Evolutionary conservation across 2,888 invertebrate species (phyloP).

Genomic region (Chaitophorus viminalis): DNA sequence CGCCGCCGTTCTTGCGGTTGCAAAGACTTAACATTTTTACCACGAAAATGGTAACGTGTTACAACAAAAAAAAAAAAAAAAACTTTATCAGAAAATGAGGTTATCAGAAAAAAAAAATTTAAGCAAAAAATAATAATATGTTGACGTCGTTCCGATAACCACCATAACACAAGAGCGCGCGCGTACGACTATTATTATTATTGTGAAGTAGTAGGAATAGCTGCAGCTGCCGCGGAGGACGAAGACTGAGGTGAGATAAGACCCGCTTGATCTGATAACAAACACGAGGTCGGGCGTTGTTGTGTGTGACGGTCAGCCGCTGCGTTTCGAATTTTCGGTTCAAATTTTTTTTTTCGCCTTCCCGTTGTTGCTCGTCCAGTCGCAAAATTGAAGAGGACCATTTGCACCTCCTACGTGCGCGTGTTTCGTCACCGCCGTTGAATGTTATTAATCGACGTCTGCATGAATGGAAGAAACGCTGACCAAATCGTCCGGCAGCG

Average conservation of each 20-base stretch:
- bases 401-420: not conserved
- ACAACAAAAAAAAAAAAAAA: not conserved
- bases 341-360: slow-evolving; percentile 1
- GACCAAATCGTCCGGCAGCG: slow-evolving; percentile 56
- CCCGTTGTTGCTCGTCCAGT: not conserved
- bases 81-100: slow-evolving; percentile 23
- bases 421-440: not conserved
- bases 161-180: not conserved
- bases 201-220: too few species aligned
- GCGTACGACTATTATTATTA: not conserved
- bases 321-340: slow-evolving; percentile 18
- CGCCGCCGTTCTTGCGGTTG: not conserved
- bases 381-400: not conserved
- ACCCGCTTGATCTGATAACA: slow-evolving; percentile 34
- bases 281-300: slow-evolving; percentile 62
- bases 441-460: slow-evolving; percentile 44
- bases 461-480: slow-evolving; percentile 61
- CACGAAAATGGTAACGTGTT: slow-evolving; percentile 18
- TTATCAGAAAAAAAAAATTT: slow-evolving; percentile 13
- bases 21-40: slow-evolving; percentile 7
- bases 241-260: not conserved
- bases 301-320: not conserved
- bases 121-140: not conserved
- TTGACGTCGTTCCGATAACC: not conserved
- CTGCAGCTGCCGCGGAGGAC: not conserved